Evolutionary conservation across 2,888 invertebrate genomes (phyloP), one percentile per base, ranked within the genome.

Genomic region (Eurytoma adleriae): DNA sequence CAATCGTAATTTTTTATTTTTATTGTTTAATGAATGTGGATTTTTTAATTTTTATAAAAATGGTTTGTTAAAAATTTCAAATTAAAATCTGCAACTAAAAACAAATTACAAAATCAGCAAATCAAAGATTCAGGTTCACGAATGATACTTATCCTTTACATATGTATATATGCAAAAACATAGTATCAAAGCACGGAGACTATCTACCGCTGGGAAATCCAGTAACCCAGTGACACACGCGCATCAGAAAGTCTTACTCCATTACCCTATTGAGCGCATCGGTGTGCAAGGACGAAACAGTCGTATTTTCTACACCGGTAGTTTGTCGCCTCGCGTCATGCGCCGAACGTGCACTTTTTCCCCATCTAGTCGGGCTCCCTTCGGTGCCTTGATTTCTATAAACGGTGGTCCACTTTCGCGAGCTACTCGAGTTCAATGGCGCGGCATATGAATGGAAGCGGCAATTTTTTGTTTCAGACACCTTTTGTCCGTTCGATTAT

Each of bases 211-310:
- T 70, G 75, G 78, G 72, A 83, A 84, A 81, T 84, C 83, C 64
- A 83, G 84, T 86, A 85, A 86, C 85, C 86, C 82, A 85, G 83
- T 85, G 85, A 84, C 84, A 83, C 83, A 77, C 78, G 85, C 83
- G 83, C 79, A 57, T 66, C 64, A 74, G 74, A 74, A 68, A 75
- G 75, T 68, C 64, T 30, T n/a, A 12, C 14, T 54, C 52, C 24
- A 67, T 54, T 14, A 12, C 16, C 16, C 16, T 12, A 76, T 50
- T 75, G 52, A 67, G 74, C 67, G 68, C 68, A 68, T 68, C 50
- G 30, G 68, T 54, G 20, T 50, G 50, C 69, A 3, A 16, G 20
- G 30, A 18, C 52, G 40, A 52, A 16, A 30, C 56, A 18, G 16
- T 20, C 30, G 56, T 48, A 18, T 69, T 56, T 69, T 69, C 69